A percentile compares a stretch with the other conserved stretches of the same genome.
These are phyloP conservation scores for Passer montanus DNA, from an alignment of 2,113 vertebrate genomes.

Conservation along the genomic window DNA sequence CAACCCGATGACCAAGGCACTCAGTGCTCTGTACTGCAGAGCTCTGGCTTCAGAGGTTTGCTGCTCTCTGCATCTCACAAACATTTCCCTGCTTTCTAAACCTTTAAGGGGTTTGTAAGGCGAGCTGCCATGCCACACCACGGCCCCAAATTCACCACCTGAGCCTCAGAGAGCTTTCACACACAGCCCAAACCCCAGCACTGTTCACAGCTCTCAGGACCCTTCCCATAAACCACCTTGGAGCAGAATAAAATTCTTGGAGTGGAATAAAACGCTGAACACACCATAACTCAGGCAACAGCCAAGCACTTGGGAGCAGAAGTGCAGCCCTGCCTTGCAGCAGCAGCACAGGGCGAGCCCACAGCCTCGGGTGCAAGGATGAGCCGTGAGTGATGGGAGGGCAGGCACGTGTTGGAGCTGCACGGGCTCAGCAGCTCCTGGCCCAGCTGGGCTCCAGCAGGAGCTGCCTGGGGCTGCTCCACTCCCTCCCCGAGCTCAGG, in stretches of 20 bases:
- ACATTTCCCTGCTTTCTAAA: background rate
- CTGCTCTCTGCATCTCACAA: background rate
- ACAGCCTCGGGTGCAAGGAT: background rate
- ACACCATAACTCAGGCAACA: fast-evolving
- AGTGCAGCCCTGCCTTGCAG: background rate
- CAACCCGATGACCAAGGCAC: background rate
- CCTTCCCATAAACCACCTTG: fast-evolving
- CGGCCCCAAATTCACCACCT: fast-evolving
- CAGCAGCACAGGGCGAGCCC: background rate
- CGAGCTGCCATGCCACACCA: background rate
- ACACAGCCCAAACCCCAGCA: background rate
- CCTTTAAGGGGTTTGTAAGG: background rate
- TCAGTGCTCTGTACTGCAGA: background rate
- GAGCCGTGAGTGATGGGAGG: background rate
- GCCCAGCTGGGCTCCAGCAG: background rate
- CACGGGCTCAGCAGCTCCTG: background rate
- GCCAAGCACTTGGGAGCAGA: fast-evolving
- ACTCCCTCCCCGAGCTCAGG: background rate
- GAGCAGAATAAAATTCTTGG: background rate
- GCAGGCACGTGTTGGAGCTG: background rate
- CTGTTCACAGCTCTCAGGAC: background rate
- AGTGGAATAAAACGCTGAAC: background rate
- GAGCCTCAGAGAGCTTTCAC: background rate
- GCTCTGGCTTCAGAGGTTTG: background rate
- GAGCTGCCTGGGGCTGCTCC: background rate